Conservation (phyloP, 2,113 vertebrate species). For the Microcebus griseorufus region DNA sequence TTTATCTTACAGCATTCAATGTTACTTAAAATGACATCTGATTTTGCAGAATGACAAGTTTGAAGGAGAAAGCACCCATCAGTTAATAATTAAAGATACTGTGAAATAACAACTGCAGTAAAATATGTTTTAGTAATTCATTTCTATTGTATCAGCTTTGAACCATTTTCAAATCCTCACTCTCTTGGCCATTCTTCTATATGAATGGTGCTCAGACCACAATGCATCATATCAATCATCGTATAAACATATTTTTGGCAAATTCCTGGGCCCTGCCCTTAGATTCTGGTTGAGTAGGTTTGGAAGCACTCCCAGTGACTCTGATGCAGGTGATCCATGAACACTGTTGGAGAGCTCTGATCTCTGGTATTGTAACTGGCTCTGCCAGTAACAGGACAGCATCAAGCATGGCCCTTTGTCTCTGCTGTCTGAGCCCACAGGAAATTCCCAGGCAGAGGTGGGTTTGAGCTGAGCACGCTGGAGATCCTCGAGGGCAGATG, state of each 20-base stretch:
- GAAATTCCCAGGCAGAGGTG: not conserved
- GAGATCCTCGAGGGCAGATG: not conserved
- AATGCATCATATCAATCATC: not conserved
- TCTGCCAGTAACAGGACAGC: not conserved
- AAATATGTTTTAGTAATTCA: not conserved
- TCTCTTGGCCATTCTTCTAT: not conserved
- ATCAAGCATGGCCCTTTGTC: not conserved
- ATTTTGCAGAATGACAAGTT: not conserved
- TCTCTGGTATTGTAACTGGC: not conserved
- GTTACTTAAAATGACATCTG: conserved; percentile 34
- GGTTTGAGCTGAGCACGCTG: not conserved
- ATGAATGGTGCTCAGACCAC: not conserved
- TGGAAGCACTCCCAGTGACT: not conserved
- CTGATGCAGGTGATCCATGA: not conserved
- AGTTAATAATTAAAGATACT: conserved; percentile 40
- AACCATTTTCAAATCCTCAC: not conserved
- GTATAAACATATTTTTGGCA: not conserved
- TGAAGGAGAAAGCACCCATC: not conserved
- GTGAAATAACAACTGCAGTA: not conserved
- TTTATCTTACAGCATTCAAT: not conserved
- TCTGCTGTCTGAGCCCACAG: not conserved
- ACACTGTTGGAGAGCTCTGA: not conserved
- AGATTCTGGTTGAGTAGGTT: not conserved
- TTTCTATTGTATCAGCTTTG: not conserved
- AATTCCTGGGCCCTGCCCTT: not conserved